Evolutionary conservation across 2,888 invertebrate genomes (phyloP).

Genomic region (Cremastinae sp.): DNA sequence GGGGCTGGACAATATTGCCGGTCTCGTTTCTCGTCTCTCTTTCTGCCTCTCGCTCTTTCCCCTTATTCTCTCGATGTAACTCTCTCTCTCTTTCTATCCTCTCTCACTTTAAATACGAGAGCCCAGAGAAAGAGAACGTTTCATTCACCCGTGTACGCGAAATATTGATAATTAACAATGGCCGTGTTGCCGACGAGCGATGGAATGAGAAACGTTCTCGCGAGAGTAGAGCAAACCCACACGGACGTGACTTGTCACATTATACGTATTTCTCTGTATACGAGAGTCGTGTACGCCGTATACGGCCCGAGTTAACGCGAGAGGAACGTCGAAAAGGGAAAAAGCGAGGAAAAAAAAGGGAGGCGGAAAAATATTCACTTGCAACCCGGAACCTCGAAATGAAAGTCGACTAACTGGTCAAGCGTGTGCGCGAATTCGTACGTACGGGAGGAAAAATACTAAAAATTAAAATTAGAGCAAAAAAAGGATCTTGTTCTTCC

Average conservation of each 20-base stretch:
- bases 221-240: constrained; percentile 43
- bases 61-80: constrained; percentile 27
- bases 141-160: constrained; percentile 74
- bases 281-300: constrained; percentile 50
- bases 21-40: constrained; percentile 43
- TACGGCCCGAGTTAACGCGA: constrained; percentile 45
- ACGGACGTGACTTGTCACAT: constrained; percentile 53
- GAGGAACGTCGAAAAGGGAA: constrained; percentile 21
- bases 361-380: constrained; percentile 32
- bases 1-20: constrained; percentile 69
- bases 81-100: constrained; percentile 40
- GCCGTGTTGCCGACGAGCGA: constrained; percentile 71
- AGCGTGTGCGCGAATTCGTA: constrained; percentile 15
- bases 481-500: constrained; percentile 69
- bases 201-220: constrained; percentile 59
- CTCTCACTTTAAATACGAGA: constrained; percentile 29
- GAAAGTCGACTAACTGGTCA: constrained; percentile 49
- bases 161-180: constrained; percentile 80
- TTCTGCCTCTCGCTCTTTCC: constrained; percentile 21
- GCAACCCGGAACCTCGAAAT: constrained; percentile 49
- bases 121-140: constrained; percentile 52
- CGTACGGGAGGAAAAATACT: background rate
- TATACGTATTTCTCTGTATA: background rate
- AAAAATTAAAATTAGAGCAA: constrained; percentile 66
- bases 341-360: constrained; percentile 12